phyloP scores from a whole-genome alignment of 2,797 vertebrate genomes.

The Pipistrellus pygmaeus region DNA sequence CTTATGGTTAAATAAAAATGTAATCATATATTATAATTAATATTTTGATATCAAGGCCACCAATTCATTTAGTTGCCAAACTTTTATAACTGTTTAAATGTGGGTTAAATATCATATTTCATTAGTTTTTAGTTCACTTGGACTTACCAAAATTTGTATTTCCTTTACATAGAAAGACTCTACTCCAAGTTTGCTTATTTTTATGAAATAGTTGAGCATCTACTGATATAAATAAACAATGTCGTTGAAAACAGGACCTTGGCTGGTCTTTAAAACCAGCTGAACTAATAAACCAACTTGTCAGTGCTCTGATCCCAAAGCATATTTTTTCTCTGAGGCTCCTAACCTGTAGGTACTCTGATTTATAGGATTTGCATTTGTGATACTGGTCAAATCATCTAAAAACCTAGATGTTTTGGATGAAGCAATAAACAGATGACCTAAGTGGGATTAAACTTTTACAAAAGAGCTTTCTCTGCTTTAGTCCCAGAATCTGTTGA shows the following conservation, averaged over 20 bases:
- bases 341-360: conserved; percentile 69
- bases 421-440: conserved; percentile 83
- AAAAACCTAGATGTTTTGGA: conserved; percentile 80
- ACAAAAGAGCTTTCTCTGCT: conserved; percentile 71
- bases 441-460: conserved; percentile 78
- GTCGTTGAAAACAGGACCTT: conserved; percentile 71
- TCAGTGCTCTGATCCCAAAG: conserved; percentile 75
- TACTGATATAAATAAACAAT: conserved; percentile 82
- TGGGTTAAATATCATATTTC: conserved; percentile 47
- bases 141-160: conserved; percentile 8
- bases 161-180: conserved; percentile 63
- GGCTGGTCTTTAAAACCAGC: conserved; percentile 75
- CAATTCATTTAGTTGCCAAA: conserved; percentile 1
- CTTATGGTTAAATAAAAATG: background rate
- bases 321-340: conserved; percentile 70
- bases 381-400: conserved; percentile 74
- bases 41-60: conserved; percentile 24
- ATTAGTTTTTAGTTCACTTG: conserved; percentile 30
- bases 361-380: conserved; percentile 79
- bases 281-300: conserved; percentile 84
- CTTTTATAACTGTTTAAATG: conserved; percentile 23
- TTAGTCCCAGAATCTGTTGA: conserved; percentile 19
- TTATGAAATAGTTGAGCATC: conserved; percentile 73
- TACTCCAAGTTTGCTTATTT: conserved; percentile 71
- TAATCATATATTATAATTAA: background rate